A percentile compares a stretch with the other conserved stretches of the same genome.
phyloP scores from a whole-genome alignment of 1,140 invertebrate species.

The Drosophila fuyamai region DNA sequence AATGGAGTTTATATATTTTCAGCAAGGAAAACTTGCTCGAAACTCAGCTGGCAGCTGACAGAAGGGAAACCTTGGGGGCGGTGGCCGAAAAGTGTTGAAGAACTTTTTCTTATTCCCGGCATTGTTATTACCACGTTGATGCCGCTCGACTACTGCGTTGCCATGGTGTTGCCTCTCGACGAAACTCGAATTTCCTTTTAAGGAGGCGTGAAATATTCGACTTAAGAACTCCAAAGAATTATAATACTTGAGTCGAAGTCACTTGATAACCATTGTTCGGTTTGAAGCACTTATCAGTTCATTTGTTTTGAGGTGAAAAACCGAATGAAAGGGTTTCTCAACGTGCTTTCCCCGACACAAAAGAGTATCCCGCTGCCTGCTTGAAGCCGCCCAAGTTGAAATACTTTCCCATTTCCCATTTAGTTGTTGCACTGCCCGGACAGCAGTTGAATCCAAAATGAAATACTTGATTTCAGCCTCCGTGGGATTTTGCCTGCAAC shows the following conservation, averaged over 20 bases:
- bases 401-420: conserved; percentile 43
- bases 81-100: conserved; percentile 52
- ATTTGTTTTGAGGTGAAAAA: conserved; percentile 22
- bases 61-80: neutral
- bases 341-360: neutral
- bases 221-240: conserved; percentile 29
- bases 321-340: neutral
- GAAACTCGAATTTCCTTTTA: conserved; percentile 32
- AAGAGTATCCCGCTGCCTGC: conserved; percentile 16
- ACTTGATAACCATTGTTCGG: conserved; percentile 33
- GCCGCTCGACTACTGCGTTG: conserved; percentile 31
- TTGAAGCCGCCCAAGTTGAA: conserved; percentile 9
- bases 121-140: conserved; percentile 73
- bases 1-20: conserved; percentile 70
- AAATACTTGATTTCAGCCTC: conserved; percentile 82
- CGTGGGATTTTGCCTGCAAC: conserved; percentile 65
- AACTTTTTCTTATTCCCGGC: conserved; percentile 64
- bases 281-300: conserved; percentile 19
- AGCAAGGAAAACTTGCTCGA: conserved; percentile 64
- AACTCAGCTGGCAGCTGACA: conserved; percentile 67
- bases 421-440: conserved; percentile 71
- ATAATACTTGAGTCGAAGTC: conserved; percentile 29
- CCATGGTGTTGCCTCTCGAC: conserved; percentile 29
- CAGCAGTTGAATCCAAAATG: conserved; percentile 82
- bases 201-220: conserved; percentile 49